Percentiles rank a stretch among this genome's conserved stretches.
Conservation (phyloP, 2,797 vertebrate genomes). For the Crax fasciolata region DNA sequence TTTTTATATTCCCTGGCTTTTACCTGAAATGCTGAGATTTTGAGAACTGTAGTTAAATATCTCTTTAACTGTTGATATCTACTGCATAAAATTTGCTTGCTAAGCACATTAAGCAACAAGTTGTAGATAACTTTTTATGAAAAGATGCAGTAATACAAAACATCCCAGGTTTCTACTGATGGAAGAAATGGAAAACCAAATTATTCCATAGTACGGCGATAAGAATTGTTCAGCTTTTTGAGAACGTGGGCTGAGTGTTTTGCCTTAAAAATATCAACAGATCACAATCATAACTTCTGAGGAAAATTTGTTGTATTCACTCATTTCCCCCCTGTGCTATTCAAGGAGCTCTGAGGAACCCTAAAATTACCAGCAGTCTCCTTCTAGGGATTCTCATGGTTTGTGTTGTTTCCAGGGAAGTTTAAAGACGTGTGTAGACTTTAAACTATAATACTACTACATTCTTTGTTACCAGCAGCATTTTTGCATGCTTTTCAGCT, state of each 20-base stretch:
- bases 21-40: not conserved
- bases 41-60: not conserved
- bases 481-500: not conserved
- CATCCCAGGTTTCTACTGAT: not conserved
- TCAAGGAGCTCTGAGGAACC: not conserved
- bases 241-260: not conserved
- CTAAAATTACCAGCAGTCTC: not conserved
- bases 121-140: not conserved
- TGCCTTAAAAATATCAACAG: not conserved
- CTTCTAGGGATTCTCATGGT: not conserved
- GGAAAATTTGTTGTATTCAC: not conserved
- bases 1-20: not conserved
- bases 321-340: not conserved
- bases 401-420: not conserved
- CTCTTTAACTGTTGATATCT: not conserved
- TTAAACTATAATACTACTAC: not conserved
- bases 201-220: not conserved
- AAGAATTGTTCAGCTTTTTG: not conserved
- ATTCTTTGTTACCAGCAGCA: not conserved
- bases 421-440: not conserved
- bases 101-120: not conserved
- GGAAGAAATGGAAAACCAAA: not conserved
- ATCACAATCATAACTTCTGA: not conserved
- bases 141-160: not conserved
- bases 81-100: conserved; percentile 29